Evolutionary conservation across 2,888 invertebrate genomes (phyloP).

Genomic region (Dendrolimus houi): DNA sequence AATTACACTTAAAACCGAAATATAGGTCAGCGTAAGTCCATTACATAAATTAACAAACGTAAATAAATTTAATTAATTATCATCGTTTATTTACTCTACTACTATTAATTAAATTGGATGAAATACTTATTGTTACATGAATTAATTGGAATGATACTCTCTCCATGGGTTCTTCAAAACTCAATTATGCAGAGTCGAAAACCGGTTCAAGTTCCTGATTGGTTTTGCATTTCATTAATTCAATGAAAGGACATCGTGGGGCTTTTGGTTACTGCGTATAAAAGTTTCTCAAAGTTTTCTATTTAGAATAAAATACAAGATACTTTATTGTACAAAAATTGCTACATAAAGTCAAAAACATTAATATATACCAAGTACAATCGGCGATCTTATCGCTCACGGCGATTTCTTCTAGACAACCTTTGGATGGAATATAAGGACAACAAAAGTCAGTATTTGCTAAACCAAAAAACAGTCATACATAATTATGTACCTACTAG

Average conservation of each 20-base stretch:
- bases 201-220: neutral
- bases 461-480: no score
- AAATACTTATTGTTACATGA: neutral
- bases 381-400: no score
- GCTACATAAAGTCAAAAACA: no score
- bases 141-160: neutral
- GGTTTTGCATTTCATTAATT: conserved; percentile 1
- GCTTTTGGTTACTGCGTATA: no score
- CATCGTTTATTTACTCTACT: neutral
- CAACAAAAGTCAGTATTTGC: no score
- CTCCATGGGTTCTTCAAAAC: neutral
- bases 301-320: no score
- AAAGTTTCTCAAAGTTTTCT: no score
- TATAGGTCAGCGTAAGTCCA: neutral
- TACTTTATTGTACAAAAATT: no score
- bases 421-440: no score
- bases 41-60: neutral
- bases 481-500: no score
- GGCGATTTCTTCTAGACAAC: no score
- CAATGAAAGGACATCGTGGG: neutral
- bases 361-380: no score
- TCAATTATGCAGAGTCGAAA: neutral
- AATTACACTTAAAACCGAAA: neutral
- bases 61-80: neutral
- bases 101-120: neutral